Base-by-base conservation (phyloP, 2,888 invertebrate species). In the Phyllotreta striolata region DNA sequence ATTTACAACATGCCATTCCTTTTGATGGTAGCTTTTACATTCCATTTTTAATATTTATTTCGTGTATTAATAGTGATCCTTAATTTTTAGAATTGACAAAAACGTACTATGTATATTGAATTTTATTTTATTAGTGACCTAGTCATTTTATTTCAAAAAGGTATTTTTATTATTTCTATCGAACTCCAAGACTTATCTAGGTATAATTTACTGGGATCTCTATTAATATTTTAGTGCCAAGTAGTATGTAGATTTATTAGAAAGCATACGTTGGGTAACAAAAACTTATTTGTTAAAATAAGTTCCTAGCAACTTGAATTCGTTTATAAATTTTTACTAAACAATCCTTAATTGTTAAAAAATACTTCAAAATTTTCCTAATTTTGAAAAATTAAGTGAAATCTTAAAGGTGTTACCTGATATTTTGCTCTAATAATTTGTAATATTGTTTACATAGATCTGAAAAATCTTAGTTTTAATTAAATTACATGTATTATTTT, bases 41-140 rank as follows among this genome's bases (percentile, higher is more conserved):
- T 39, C 24, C 40, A 47, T 57, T 34, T 57, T 44, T 57, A 47
- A 57, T 57, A 57, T 57, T 57, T 46, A 38, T 57, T 46, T 57
- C 13, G 9, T 14, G 9, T 46, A 38, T 35, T 35, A 37, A 51
- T 51, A 38, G 38, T n/a, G 24, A 49, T 49, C 49, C 34, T 35
- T 12, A 38, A 7, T 52, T 4, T 14, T 8, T 49, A 13, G 24
- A 14, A 24, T 24, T 49, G 44, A 46, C 24, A 24, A 51, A 51
- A 24, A 9, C 51, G 51, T 51, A 51, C 51, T 51, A n/a, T 39
- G 6, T 39, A 39, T 39, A 39, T 41, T 24, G 24, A 3, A 24
- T 24, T 24, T 24, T 24, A 24, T 24, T 24, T 24, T 24, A 24
- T 24, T 24, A 24, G 24, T 24, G 24, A 24, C 24, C 24, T 24